Evolutionary conservation across 2,113 vertebrate genomes (phyloP).

Genomic region (Acrocephalus arundinaceus): DNA sequence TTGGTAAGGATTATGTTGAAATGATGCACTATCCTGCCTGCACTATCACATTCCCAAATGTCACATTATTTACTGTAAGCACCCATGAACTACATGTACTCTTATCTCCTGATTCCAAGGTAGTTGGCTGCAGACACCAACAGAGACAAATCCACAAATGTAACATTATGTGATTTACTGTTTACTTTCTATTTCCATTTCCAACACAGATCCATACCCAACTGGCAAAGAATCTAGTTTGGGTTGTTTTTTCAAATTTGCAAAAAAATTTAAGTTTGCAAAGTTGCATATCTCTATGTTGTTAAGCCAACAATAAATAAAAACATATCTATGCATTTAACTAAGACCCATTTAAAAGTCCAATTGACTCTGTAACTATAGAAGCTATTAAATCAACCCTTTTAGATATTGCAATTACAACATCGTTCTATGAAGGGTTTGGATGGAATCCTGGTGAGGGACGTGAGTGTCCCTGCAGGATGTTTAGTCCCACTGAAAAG

Average conservation of each 20-base stretch:
- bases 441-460: background rate
- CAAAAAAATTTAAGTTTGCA: background rate
- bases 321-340: background rate
- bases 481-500: background rate
- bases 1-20: background rate
- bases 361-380: background rate
- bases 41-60: background rate
- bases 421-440: background rate
- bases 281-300: background rate
- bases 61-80: constrained; percentile 24
- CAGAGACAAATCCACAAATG: background rate
- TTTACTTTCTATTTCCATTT: constrained; percentile 18
- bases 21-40: background rate
- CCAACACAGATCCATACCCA: background rate
- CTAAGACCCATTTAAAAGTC: background rate
- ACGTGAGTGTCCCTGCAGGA: background rate
- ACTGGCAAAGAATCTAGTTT: background rate
- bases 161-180: background rate
- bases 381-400: background rate
- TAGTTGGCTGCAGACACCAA: constrained; percentile 8
- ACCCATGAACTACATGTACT: background rate
- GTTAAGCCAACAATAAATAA: background rate
- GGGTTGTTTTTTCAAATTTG: background rate
- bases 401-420: background rate
- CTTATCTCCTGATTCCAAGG: constrained; percentile 28